Evolutionary conservation across 2,888 invertebrate species (phyloP), one percentile per base, ranked within the genome.

Genomic region (Cerceris rybyensis): DNA sequence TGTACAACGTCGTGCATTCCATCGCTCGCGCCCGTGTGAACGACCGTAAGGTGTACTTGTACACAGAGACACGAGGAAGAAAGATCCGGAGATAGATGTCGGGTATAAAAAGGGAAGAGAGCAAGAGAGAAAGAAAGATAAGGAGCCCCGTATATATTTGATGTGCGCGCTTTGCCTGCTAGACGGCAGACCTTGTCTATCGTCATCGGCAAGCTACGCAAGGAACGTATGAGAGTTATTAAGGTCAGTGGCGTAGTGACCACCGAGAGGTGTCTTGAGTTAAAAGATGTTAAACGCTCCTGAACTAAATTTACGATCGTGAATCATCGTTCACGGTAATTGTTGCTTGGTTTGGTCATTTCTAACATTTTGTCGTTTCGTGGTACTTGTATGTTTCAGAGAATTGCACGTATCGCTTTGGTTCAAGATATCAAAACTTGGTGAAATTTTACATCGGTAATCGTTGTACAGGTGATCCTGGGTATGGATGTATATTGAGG

Each of bases 171-270:
- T 83, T 80, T 72, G 79, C 79, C 79, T 80, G 82, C 78, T 82
- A 84, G 88, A 84, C 86, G 80, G 83, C 78, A 86, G 88, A 88
- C 88, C 89, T 88, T 89, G 88, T 87, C 89, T 88, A 88, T 90
- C 89, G 89, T 89, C 88, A 88, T 88, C 85, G 81, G 78, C 84
- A 80, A 86, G 86, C 85, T 86, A 86, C 86, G 88, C 88, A 78
- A 88, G 84, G 84, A 88, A 85, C 87, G 88, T 82, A 85, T 78
- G 79, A 69, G 83, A 86, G 88, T 90, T 90, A 91, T 90, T 90
- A 90, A 90, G 89, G 89, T 89, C 89, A 88, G 86, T 88, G 88
- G 86, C 87, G 85, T 88, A 83, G 80, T 73, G 85, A 77, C 67
- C 75, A 69, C 28, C 52, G 68, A 57, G 70, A 71, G 71, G 72